These are phyloP conservation scores for Gobiocypris rarus DNA, from an alignment of 2,113 vertebrate genomes.

Conservation along the genomic window DNA sequence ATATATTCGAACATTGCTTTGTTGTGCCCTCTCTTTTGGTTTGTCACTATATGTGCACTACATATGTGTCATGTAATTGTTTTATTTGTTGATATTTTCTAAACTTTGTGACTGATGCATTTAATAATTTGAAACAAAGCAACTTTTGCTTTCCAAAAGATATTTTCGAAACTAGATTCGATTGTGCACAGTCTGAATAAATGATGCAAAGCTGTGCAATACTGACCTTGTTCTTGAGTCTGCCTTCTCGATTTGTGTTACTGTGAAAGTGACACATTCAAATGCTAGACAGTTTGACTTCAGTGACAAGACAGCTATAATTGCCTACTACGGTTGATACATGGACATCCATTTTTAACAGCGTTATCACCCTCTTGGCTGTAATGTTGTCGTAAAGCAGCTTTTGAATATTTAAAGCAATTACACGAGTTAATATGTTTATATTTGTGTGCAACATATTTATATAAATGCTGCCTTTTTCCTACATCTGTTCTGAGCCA, in stretches of 20 bases:
- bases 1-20: not conserved
- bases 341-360: no score
- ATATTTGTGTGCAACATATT: no score
- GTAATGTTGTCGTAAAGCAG: no score
- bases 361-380: no score
- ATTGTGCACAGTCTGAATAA: slow-evolving; percentile 6
- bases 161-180: no score
- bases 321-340: no score
- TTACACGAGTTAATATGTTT: no score
- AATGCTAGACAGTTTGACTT: no score
- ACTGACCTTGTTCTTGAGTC: not conserved
- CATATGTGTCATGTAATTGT: slow-evolving; percentile 5
- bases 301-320: slow-evolving; percentile 2
- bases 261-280: slow-evolving; percentile 2
- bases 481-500: no score
- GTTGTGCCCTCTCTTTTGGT: not conserved
- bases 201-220: not conserved
- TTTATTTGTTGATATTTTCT: slow-evolving; percentile 7
- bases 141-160: slow-evolving; percentile 5
- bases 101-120: not conserved
- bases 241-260: slow-evolving; percentile 8
- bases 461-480: no score
- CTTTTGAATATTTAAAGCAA: no score
- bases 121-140: slow-evolving; percentile 16
- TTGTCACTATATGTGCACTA: not conserved